Evolutionary conservation across 2,888 invertebrate genomes (phyloP), one percentile per base, ranked within the genome.

Genomic region (Lasioglossum morio): DNA sequence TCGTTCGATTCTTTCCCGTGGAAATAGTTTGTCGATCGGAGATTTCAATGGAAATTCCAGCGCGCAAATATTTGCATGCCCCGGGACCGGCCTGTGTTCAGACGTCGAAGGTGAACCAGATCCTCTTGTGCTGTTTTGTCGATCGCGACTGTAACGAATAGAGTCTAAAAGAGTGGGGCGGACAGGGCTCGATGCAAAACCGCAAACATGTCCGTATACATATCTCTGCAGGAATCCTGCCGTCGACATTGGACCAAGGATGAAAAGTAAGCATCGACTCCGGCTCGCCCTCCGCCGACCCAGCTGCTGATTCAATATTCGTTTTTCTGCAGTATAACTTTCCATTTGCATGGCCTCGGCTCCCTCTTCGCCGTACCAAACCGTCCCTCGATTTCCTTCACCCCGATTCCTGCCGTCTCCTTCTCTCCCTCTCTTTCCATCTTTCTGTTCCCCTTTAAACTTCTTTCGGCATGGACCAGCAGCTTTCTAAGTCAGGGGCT

Each of bases 221-320:
- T 86, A 85, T 84, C 83, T 84, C 85, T 14, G 84, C 72, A 80
- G 86, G 63, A 83, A 87, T 91, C 86, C 90, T 90, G 86, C 85
- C 85, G 76, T 84, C 89, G 88, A 89, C 87, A 86, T 88, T 88
- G 88, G 84, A 84, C 89, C 79, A 85, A 83, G 92, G 90, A 92
- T 93, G 92, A 93, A 93, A 94, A 92, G 93, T 93, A 92, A 92
- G 90, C 94, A 91, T 92, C 90, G 89, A 89, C 90, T 90, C n/a
- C 86, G 87, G 87, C 84, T 86, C 84, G 77, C 84, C 88, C 88
- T 87, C 86, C 79, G 82, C 85, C 88, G 87, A 88, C 86, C 92
- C 92, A 91, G 91, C 92, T 93, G 93, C 93, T 92, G 94, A 94
- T 94, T 94, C 94, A 94, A 94, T 94, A 94, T 94, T 94, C 94